These are phyloP conservation scores for Pristionchus japonicus DNA, from an alignment of 2,888 invertebrate genomes.

Conservation along the genomic window DNA sequence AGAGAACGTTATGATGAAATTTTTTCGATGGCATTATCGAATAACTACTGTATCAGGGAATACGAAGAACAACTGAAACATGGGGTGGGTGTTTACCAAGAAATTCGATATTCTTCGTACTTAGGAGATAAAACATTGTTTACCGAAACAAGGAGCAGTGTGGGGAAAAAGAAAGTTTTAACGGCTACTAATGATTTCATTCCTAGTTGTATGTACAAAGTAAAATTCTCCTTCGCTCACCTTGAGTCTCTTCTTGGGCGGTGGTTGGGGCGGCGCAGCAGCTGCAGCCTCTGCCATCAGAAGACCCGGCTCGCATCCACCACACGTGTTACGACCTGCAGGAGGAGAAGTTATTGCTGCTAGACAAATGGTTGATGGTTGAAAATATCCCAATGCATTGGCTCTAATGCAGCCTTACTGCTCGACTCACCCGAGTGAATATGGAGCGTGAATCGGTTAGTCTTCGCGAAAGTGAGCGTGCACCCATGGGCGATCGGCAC, in stretches of 20 bases:
- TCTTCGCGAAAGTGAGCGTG: constrained; percentile 18
- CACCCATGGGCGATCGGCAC: constrained; percentile 5
- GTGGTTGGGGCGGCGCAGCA: constrained; percentile 2
- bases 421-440: constrained; percentile 42
- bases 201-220: too few species aligned
- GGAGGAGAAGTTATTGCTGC: neutral
- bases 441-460: constrained; percentile 37
- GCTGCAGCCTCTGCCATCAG: constrained; percentile 67
- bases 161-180: too few species aligned
- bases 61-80: too few species aligned
- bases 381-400: too few species aligned
- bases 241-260: neutral
- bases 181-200: too few species aligned
- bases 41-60: neutral
- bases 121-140: too few species aligned
- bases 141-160: too few species aligned
- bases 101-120: too few species aligned
- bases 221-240: neutral
- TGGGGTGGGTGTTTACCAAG: too few species aligned
- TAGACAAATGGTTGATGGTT: too few species aligned
- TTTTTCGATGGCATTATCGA: neutral
- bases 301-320: constrained; percentile 91
- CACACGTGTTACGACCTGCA: constrained; percentile 88
- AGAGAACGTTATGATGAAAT: too few species aligned
- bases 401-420: too few species aligned